Evolutionary conservation across 1,140 invertebrate genomes (phyloP), one percentile per base, ranked within the genome.

Genomic region (Maniola jurtina): DNA sequence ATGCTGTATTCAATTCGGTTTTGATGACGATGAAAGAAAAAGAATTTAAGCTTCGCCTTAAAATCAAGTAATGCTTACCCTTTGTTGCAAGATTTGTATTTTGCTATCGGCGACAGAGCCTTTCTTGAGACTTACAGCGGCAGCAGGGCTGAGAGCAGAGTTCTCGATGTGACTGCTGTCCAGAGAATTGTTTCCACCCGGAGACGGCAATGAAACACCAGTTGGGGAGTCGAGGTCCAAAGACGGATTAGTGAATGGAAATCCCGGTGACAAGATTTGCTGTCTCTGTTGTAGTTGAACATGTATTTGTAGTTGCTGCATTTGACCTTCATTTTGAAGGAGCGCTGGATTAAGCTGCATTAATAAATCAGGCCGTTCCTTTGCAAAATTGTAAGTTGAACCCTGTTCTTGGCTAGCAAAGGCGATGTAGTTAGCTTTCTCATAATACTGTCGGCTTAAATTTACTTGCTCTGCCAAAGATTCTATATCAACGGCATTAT

Each of bases 31-130:
- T 71, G 72, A 84, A 86, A 68, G 80, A 72, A 79, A 80, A 75
- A 64, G 60, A 75, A 78, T 73, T 64, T 81, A 88, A 91, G 90
- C 90, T 90, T 91, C 85, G 91, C 90, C 90, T 90, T 85, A 85
- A 86, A 91, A 91, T 91, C 90, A 92, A 91, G 79, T 86, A 85
- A 92, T 92, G 92, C 95, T 96, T 95, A 97, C 96, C 94, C 96
- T 94, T 92, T 96, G 95, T 89, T 96, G 95, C 79, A 97, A 93
- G 87, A 95, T 93, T 92, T 94, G 94, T 83, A 96, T 93, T 91
- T 96, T 95, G 92, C 93, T 93, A 91, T 95, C 93, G 84, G 73
- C 84, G 91, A 78, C 75, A 85, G 86, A 90, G 88, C 91, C 79
- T 93, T 93, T 90, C 82, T 92, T 86, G 76, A 91, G 65, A 88